phyloP scores from a whole-genome alignment of 2,797 vertebrate species.

The Bradypodion pumilum region DNA sequence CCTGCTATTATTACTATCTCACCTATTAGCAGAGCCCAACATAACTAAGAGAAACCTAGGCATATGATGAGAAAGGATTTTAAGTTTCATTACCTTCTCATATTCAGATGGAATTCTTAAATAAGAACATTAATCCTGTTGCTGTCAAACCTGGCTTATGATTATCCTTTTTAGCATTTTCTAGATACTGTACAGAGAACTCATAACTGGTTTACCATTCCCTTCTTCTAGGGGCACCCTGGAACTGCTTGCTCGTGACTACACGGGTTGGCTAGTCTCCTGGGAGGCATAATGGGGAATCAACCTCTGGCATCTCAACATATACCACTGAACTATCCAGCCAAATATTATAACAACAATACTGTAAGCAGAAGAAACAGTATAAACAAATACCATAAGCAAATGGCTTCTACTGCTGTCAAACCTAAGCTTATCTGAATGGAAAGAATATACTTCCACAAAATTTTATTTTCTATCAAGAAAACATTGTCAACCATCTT shows the following conservation, averaged over 20 bases:
- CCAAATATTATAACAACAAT: background rate
- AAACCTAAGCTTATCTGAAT: background rate
- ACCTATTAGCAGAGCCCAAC: background rate
- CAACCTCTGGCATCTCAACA: too few relatives aligned
- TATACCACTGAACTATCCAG: too few relatives aligned
- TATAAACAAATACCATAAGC: background rate
- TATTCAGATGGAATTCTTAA: background rate
- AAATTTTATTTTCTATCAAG: constrained; percentile 3
- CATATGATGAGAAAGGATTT: too few relatives aligned
- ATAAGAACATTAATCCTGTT: background rate
- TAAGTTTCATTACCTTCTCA: background rate
- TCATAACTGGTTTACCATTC: too few relatives aligned
- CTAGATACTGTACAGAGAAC: too few relatives aligned
- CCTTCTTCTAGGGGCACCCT: too few relatives aligned
- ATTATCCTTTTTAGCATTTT: too few relatives aligned
- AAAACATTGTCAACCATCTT: background rate
- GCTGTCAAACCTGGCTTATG: too few relatives aligned
- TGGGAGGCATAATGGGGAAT: too few relatives aligned
- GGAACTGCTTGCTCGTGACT: too few relatives aligned
- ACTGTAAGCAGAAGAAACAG: background rate
- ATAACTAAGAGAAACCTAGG: background rate
- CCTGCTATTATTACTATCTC: background rate
- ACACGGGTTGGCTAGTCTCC: too few relatives aligned
- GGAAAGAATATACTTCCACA: background rate
- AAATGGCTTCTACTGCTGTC: background rate